Percentiles rank a stretch among this genome's conserved stretches.
Conservation (phyloP, 2,888 invertebrate genomes). For the Pandemis heparana region DNA sequence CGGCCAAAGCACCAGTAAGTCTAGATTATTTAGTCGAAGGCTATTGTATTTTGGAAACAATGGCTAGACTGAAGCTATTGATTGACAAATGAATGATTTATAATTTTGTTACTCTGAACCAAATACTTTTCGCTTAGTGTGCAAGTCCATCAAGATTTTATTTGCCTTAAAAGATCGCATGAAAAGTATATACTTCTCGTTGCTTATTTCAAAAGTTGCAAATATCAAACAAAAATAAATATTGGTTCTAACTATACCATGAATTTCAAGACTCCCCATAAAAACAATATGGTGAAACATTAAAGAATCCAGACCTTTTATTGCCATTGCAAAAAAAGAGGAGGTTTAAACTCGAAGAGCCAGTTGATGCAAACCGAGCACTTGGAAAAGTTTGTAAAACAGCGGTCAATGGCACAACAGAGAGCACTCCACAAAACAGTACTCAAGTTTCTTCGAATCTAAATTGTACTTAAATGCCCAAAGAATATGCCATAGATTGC, state of each 20-base stretch:
- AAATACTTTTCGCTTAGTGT: not conserved
- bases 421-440: constrained; percentile 57
- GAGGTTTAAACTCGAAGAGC: constrained; percentile 19
- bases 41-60: constrained; percentile 31
- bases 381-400: constrained; percentile 57
- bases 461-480: constrained; percentile 66
- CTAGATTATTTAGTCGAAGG: constrained; percentile 38
- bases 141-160: not conserved
- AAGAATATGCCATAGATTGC: constrained; percentile 64
- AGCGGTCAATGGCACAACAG: constrained; percentile 58
- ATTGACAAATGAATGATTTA: constrained; percentile 16
- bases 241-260: not conserved
- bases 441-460: constrained; percentile 54
- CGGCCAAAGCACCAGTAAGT: not conserved
- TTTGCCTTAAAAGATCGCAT: no score
- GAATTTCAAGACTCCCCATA: not conserved
- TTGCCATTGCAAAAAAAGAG: constrained; percentile 5
- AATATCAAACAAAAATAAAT: not conserved
- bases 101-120: not conserved
- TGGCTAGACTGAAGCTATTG: constrained; percentile 18
- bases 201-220: no score
- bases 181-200: no score
- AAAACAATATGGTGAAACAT: not conserved
- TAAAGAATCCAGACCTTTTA: not conserved
- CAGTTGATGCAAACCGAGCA: constrained; percentile 50